Evolutionary conservation across 2,113 vertebrate species (phyloP).

Genomic region (Cyphomyrus plagiostoma): DNA sequence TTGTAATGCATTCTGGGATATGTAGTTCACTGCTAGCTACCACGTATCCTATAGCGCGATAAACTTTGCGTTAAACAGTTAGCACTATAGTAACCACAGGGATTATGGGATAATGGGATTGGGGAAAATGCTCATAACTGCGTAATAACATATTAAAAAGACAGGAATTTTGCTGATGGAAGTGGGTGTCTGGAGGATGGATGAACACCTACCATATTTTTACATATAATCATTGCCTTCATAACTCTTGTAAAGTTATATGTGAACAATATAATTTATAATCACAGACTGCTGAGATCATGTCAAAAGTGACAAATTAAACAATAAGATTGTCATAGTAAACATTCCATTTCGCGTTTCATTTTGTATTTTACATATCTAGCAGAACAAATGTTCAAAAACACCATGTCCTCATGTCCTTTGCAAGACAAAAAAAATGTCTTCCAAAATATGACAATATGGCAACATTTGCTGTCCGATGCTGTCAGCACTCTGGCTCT

Average conservation of each 20-base stretch:
- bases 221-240: background rate
- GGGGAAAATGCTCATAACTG: background rate
- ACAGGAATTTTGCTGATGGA: background rate
- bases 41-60: background rate
- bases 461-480: background rate
- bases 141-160: background rate
- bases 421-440: background rate
- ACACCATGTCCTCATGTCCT: background rate
- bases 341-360: background rate
- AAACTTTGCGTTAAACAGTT: background rate
- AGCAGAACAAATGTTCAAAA: background rate
- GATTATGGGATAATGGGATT: background rate
- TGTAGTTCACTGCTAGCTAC: conserved; percentile 8
- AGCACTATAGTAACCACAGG: background rate
- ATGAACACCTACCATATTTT: background rate
- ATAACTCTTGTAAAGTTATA: background rate
- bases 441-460: background rate
- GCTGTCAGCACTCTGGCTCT: background rate
- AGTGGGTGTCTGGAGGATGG: background rate
- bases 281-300: background rate
- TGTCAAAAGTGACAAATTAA: background rate
- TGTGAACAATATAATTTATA: background rate
- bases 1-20: conserved; percentile 8
- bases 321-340: background rate
- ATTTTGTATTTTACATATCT: background rate